A percentile compares a stretch with the other conserved stretches of the same genome.
phyloP scores from a whole-genome alignment of 2,797 vertebrate species.

The Anas capensis region DNA sequence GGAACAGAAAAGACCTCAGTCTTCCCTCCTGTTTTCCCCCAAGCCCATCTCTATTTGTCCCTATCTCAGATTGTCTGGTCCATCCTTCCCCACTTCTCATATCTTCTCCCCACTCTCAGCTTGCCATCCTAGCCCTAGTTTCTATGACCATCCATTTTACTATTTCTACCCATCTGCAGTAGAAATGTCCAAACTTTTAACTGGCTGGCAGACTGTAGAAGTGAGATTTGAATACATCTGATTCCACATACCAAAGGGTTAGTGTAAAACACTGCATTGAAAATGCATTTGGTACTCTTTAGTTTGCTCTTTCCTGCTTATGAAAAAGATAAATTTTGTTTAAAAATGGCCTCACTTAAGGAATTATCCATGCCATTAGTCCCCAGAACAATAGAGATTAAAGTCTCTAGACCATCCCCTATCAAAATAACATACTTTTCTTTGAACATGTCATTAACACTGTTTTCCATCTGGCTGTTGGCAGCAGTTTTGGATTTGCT shows the following conservation, averaged over 20 bases:
- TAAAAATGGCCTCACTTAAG: constrained; percentile 66
- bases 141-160: neutral
- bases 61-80: neutral
- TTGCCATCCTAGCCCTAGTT: neutral
- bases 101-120: neutral
- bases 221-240: constrained; percentile 47
- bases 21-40: neutral
- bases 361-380: constrained; percentile 70
- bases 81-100: neutral
- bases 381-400: constrained; percentile 71
- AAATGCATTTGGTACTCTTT: constrained; percentile 64
- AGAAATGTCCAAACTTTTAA: constrained; percentile 21
- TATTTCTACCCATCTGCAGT: neutral
- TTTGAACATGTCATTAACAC: constrained; percentile 78
- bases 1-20: neutral
- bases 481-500: constrained; percentile 66
- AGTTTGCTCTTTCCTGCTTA: constrained; percentile 54
- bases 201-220: neutral
- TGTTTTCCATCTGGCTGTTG: constrained; percentile 74
- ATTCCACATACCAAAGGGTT: constrained; percentile 34
- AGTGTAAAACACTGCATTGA: constrained; percentile 23
- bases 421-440: constrained; percentile 72
- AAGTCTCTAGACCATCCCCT: constrained; percentile 67
- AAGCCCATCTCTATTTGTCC: neutral
- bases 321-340: constrained; percentile 73